Conservation (phyloP, 2,888 invertebrate genomes). For the Cryptocheilus praepositus region DNA sequence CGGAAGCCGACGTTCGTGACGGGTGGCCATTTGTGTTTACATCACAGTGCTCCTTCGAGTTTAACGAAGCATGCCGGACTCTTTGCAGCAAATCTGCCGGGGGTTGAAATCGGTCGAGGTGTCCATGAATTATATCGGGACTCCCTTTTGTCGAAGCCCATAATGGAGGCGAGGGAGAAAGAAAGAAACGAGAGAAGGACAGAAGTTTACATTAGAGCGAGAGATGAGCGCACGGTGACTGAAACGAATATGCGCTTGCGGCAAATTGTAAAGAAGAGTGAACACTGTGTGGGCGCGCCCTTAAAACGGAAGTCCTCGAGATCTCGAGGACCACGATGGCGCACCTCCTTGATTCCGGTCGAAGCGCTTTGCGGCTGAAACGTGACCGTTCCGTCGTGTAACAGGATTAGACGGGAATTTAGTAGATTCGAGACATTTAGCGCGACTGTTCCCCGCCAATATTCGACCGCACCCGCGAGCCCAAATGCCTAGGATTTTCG, state of each 20-base stretch:
- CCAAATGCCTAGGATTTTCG: conserved; percentile 60
- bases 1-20: conserved; percentile 46
- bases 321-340: conserved; percentile 21
- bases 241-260: not conserved
- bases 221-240: not conserved
- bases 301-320: conserved; percentile 47
- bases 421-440: conserved; percentile 68
- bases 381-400: conserved; percentile 68
- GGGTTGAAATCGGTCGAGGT: conserved; percentile 30
- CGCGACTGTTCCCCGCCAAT: conserved; percentile 27
- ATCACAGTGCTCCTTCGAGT: conserved; percentile 48
- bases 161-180: not conserved
- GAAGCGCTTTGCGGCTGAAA: conserved; percentile 45
- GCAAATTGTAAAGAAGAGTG: not conserved
- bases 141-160: not conserved
- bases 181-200: not conserved
- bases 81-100: conserved; percentile 27
- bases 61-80: conserved; percentile 61
- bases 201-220: not conserved
- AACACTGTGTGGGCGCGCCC: conserved; percentile 4
- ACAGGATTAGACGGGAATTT: conserved; percentile 66
- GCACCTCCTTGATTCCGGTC: conserved; percentile 53
- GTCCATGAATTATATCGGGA: conserved; percentile 19
- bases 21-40: conserved; percentile 65
- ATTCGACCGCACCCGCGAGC: conserved; percentile 1